phyloP scores from a whole-genome alignment of 2,797 vertebrate genomes.

The Yasuhikotakia modesta region DNA sequence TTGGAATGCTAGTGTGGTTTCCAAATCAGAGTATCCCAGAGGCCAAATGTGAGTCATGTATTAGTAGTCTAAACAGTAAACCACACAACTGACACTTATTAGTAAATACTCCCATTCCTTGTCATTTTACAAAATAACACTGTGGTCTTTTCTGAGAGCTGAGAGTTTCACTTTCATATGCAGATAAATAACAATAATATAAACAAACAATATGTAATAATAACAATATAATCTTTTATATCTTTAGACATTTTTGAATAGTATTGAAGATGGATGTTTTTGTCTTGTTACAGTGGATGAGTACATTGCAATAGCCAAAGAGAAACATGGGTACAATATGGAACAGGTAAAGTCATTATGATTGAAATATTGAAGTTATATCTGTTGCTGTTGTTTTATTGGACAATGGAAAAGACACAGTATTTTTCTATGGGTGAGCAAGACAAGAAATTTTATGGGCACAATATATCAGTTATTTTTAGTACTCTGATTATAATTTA shows the following conservation, averaged over 20 bases:
- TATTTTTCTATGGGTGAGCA: not conserved
- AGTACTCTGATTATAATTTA: not conserved
- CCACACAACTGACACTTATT: not conserved
- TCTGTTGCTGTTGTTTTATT: not conserved
- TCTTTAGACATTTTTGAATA: not conserved
- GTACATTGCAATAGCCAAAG: conserved; percentile 96
- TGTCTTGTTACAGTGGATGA: conserved; percentile 84
- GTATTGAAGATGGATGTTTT: conserved; percentile 2
- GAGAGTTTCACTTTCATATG: not conserved
- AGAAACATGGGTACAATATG: conserved; percentile 97
- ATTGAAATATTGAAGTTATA: not conserved
- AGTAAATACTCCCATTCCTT: conserved; percentile 16
- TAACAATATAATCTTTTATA: too few relatives aligned
- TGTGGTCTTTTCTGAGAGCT: not conserved
- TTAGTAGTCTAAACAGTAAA: not conserved
- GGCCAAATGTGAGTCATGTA: conserved; percentile 85
- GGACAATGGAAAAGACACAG: not conserved
- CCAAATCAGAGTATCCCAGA: conserved; percentile 89
- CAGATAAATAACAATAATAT: too few relatives aligned
- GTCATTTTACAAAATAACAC: not conserved
- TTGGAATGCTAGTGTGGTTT: conserved; percentile 96
- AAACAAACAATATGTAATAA: too few relatives aligned
- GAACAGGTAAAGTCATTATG: conserved; percentile 83
- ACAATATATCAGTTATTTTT: not conserved
- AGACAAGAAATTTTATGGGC: not conserved